Percentiles rank a stretch among this genome's conserved stretches.
These are phyloP conservation scores for Leptothorax acervorum DNA, from an alignment of 2,888 invertebrate genomes.

Conservation along the genomic window DNA sequence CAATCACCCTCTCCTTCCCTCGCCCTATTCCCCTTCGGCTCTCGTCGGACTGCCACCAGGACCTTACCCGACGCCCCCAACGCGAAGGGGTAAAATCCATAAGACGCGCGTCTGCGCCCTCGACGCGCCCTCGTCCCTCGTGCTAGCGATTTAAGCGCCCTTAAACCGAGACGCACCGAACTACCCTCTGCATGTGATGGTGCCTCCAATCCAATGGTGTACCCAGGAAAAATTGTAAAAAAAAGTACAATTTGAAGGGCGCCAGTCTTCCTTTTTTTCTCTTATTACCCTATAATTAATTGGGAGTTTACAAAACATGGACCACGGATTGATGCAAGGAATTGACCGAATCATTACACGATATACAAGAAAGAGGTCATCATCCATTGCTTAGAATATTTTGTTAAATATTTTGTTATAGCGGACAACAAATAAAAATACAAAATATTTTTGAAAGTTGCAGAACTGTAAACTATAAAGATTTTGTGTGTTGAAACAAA, in stretches of 20 bases:
- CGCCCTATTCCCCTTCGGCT: neutral
- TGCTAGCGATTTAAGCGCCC: constrained; percentile 27
- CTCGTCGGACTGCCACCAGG: neutral
- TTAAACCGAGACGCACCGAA: constrained; percentile 16
- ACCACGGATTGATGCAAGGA: neutral
- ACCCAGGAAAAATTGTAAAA: neutral
- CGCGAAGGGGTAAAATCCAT: constrained; percentile 82
- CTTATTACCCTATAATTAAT: neutral
- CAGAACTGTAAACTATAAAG: neutral
- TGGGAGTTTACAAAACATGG: neutral
- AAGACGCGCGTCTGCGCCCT: constrained; percentile 84
- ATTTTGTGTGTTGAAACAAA: neutral
- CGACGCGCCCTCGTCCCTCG: neutral
- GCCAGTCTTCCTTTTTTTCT: neutral
- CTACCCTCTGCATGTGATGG: neutral
- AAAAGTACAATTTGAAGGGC: neutral
- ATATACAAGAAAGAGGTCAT: neutral
- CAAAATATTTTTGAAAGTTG: neutral
- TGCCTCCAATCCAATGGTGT: neutral
- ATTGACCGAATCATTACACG: neutral
- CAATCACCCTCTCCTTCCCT: constrained; percentile 9
- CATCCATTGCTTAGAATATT: neutral
- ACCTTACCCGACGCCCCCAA: constrained; percentile 41
- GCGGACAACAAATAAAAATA: neutral
- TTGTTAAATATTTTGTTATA: neutral